Base-by-base conservation (phyloP, 2,797 vertebrate genomes). In the Phalanger gymnotis region DNA sequence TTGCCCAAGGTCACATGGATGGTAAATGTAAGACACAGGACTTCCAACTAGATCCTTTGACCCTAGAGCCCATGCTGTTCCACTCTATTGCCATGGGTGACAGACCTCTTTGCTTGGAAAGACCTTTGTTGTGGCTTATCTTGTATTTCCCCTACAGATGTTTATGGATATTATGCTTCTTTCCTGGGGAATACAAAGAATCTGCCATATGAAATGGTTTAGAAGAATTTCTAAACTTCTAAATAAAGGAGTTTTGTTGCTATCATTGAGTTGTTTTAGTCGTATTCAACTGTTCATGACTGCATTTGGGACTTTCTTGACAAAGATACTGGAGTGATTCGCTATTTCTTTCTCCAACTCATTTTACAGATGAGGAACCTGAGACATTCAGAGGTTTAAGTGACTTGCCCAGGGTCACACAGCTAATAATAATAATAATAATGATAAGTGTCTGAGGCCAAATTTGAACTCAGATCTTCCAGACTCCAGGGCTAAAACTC, bases 221-320 rank as follows among this genome's bases (percentile, higher is more conserved):
- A 61, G 93, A 95, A 94, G 91, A 55, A 94, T 95, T 94, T 94
- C 90, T 95, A 61, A 90, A 90, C 61, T 61, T 95, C 89, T 94
- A 89, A 94, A 73, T 96, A 73, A 91, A 96, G 91, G 95, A 81
- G 34, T 27, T 19, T 40, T n/a, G 34, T 73, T 73, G 34, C 9
- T 19, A 28, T 57, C 1, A 5, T 66, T 73, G 16, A 73, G 14
- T 73, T 73, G n/a, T 40, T n/a, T 73, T 73, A 73, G 61, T n/a
- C 61, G 40, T 19, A 19, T 40, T 9, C 31, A 31, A 73, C 61
- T 73, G 14, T 73, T 73, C 0, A 5, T n/a, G 61, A 19, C 34
- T 16, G 14, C 34, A 40, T 73, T 73, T 73, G n/a, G 16, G 61
- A 14, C 16, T 73, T 73, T 73, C 61, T 73, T 19, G 34, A 16